phyloP scores from a whole-genome alignment of 2,113 vertebrate genomes.

The Xiphias gladius region DNA sequence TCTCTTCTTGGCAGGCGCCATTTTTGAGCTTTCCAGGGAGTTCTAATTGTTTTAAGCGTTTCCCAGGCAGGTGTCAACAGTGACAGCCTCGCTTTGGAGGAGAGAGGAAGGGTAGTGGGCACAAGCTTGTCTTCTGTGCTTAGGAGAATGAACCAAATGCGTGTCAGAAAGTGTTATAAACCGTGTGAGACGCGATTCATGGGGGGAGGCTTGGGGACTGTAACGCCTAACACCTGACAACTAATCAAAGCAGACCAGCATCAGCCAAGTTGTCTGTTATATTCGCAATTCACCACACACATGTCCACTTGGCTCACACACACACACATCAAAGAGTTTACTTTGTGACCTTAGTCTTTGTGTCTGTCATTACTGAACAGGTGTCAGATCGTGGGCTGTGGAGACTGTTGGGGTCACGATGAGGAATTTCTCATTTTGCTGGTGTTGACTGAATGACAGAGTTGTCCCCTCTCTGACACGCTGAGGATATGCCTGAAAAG shows the following conservation, averaged over 20 bases:
- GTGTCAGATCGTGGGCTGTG: slow-evolving; percentile 32
- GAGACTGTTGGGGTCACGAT: slow-evolving; percentile 15
- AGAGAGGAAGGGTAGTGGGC: slow-evolving; percentile 46
- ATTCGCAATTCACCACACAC: slow-evolving; percentile 23
- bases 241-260: slow-evolving; percentile 46
- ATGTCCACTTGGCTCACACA: slow-evolving; percentile 6
- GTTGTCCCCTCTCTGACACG: slow-evolving; percentile 34
- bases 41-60: slow-evolving; percentile 79
- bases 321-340: slow-evolving; percentile 44
- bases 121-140: slow-evolving; percentile 25
- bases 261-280: slow-evolving; percentile 21
- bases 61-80: slow-evolving; percentile 74
- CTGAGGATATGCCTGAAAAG: neutral
- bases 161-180: slow-evolving; percentile 56
- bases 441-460: slow-evolving; percentile 66
- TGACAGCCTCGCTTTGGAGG: slow-evolving; percentile 50
- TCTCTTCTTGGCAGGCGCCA: slow-evolving; percentile 55
- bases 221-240: slow-evolving; percentile 66
- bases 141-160: slow-evolving; percentile 20
- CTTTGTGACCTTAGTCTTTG: slow-evolving; percentile 38
- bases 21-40: slow-evolving; percentile 59
- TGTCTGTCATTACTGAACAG: slow-evolving; percentile 54
- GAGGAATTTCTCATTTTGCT: slow-evolving; percentile 71
- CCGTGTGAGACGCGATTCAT: slow-evolving; percentile 36
- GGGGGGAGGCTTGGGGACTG: neutral